Evolutionary conservation across 2,113 vertebrate species (phyloP).

Genomic region (Pluvialis apricaria): DNA sequence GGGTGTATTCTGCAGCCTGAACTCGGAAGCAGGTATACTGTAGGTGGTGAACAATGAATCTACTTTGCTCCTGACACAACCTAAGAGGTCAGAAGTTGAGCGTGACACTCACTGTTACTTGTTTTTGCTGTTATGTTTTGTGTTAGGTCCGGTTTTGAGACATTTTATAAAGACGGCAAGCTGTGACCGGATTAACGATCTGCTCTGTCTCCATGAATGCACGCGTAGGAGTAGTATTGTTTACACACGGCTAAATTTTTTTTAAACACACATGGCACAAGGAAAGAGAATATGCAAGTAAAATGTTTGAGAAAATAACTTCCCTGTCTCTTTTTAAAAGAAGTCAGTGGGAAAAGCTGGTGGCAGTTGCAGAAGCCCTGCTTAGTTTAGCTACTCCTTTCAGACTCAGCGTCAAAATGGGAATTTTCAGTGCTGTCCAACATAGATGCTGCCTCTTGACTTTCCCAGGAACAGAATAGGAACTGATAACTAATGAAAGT

Average conservation of each 20-base stretch:
- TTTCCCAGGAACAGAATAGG: background rate
- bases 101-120: background rate
- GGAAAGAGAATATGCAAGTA: background rate
- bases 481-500: background rate
- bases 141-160: background rate
- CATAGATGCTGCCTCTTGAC: background rate
- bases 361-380: conserved; percentile 8
- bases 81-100: background rate
- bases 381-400: background rate
- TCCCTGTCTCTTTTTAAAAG: background rate
- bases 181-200: background rate
- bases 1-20: background rate
- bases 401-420: background rate
- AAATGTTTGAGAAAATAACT: background rate
- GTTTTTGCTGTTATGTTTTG: background rate
- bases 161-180: background rate
- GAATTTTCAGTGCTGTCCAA: background rate
- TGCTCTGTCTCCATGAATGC: background rate
- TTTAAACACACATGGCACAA: background rate
- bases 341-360: background rate
- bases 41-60: background rate
- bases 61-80: background rate
- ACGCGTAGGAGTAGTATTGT: background rate
- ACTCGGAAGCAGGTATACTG: background rate
- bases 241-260: background rate